Conservation (phyloP, 2,888 invertebrate species). For the Nephrotoma guestfalica region DNA sequence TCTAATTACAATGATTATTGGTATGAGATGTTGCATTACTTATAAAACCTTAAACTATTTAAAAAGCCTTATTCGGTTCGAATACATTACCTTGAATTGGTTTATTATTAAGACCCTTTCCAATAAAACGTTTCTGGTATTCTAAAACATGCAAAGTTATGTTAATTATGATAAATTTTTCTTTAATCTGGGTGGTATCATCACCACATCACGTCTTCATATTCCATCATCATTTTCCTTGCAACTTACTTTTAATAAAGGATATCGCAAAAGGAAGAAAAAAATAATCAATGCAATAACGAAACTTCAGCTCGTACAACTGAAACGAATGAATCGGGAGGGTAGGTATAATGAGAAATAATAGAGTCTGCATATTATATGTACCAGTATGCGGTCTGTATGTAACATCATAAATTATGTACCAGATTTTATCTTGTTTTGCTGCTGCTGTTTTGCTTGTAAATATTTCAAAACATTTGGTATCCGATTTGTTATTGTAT, state of each 20-base stretch:
- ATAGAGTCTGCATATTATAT: not conserved
- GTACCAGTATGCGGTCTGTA: not conserved
- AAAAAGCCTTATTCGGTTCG: too few species aligned
- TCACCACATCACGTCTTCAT: not conserved
- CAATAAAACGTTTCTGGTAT: too few species aligned
- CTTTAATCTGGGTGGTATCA: not conserved
- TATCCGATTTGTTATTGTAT: not conserved
- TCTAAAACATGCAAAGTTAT: not conserved
- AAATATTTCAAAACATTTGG: not conserved
- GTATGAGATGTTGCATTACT: too few species aligned
- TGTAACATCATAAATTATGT: not conserved
- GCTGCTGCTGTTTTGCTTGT: not conserved
- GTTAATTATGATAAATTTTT: not conserved
- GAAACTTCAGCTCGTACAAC: not conserved
- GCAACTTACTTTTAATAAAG: not conserved
- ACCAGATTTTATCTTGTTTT: not conserved
- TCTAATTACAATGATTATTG: too few species aligned
- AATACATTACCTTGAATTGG: not conserved
- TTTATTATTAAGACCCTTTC: not conserved
- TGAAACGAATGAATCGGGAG: not conserved
- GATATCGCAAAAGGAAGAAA: not conserved
- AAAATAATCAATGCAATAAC: not conserved
- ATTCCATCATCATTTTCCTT: not conserved
- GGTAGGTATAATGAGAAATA: not conserved
- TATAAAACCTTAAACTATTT: too few species aligned